Percentiles rank a stretch among this genome's conserved stretches.
phyloP scores from a whole-genome alignment of 2,797 vertebrate genomes.

The Cuculus canorus region DNA sequence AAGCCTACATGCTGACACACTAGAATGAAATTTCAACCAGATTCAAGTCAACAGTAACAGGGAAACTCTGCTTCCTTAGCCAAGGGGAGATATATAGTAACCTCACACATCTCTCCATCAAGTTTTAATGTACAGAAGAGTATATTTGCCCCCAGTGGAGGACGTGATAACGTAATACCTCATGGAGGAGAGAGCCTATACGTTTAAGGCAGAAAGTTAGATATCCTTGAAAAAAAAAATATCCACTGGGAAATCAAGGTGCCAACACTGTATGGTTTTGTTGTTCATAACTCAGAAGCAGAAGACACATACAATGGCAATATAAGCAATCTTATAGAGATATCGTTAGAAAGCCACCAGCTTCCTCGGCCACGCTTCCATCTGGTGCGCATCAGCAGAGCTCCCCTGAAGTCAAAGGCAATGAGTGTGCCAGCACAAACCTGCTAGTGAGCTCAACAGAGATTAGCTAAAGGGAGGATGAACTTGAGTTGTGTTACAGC shows the following conservation, averaged over 20 bases:
- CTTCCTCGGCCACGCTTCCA: not conserved
- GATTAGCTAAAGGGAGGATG: not conserved
- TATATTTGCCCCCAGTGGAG: not conserved
- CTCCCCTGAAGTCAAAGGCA: not conserved
- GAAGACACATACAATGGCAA: not conserved
- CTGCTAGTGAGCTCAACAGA: not conserved
- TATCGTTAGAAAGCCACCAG: not conserved
- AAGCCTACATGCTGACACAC: not conserved
- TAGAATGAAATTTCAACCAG: not conserved
- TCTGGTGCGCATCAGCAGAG: not conserved
- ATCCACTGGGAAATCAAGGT: not conserved
- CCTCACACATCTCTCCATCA: not conserved
- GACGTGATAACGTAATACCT: not conserved
- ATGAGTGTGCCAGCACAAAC: not conserved
- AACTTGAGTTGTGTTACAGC: not conserved
- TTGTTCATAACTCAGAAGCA: not conserved
- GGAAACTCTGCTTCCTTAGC: not conserved
- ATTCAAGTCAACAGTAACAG: not conserved
- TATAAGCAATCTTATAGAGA: not conserved
- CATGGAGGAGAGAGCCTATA: not conserved
- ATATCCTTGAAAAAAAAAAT: not conserved
- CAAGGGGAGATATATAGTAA: not conserved
- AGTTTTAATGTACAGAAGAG: not conserved
- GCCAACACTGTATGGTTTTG: not conserved
- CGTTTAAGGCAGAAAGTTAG: not conserved